Evolutionary conservation across 2,888 invertebrate species (phyloP).

Genomic region (Autographa pulchrina): DNA sequence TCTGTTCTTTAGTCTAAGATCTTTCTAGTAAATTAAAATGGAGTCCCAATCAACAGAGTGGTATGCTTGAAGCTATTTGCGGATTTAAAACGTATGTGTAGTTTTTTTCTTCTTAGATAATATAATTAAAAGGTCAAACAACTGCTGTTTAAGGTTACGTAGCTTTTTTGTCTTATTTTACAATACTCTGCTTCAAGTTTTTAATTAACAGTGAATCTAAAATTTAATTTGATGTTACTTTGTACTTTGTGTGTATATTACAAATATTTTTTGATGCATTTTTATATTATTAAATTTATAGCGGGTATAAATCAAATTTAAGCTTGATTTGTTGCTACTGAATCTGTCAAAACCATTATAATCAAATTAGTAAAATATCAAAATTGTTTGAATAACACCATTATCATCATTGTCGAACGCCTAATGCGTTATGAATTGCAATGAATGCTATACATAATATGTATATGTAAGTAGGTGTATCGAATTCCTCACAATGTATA

Average conservation of each 20-base stretch:
- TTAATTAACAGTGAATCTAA: too few species aligned
- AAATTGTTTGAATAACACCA: neutral
- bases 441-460: neutral
- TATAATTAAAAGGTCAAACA: neutral
- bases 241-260: too few species aligned
- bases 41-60: constrained; percentile 14
- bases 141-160: neutral
- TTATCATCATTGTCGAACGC: neutral
- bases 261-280: too few species aligned
- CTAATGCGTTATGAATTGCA: constrained; percentile 2
- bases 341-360: neutral
- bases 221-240: too few species aligned
- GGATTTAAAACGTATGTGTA: neutral
- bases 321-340: too few species aligned
- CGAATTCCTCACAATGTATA: neutral
- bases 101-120: neutral
- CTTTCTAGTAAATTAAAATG: constrained; percentile 28
- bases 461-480: neutral
- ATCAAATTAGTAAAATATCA: neutral
- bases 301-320: too few species aligned
- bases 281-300: too few species aligned
- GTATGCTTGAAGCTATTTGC: neutral
- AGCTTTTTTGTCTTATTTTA: neutral
- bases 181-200: too few species aligned
- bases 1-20: constrained; percentile 28